These are phyloP conservation scores for Eulemur rufifrons DNA, from an alignment of 2,113 vertebrate species.

Conservation along the genomic window DNA sequence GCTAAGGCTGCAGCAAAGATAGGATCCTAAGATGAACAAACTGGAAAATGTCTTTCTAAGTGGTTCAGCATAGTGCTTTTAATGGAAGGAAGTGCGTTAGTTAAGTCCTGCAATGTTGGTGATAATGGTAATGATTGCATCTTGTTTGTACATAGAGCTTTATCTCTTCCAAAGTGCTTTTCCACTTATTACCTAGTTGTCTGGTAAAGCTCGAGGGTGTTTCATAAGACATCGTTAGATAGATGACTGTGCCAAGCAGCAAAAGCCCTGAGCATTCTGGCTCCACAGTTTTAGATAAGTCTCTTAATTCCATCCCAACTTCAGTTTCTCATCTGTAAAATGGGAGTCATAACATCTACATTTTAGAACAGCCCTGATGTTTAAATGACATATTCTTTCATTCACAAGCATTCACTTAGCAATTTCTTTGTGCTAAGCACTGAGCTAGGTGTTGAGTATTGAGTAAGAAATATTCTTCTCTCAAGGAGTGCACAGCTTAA, in stretches of 20 bases:
- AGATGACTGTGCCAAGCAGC: neutral
- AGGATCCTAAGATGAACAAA: neutral
- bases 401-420: neutral
- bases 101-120: conserved; percentile 41
- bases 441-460: neutral
- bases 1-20: neutral
- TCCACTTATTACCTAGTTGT: conserved; percentile 40
- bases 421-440: neutral
- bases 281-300: neutral
- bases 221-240: conserved; percentile 23
- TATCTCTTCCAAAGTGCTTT: conserved; percentile 61
- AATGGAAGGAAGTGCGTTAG: conserved; percentile 61
- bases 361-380: neutral
- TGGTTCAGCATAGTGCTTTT: conserved; percentile 33
- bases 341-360: neutral
- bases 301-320: neutral
- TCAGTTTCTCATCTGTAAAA: conserved; percentile 55
- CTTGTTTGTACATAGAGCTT: conserved; percentile 30
- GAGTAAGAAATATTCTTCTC: neutral
- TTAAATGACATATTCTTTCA: neutral
- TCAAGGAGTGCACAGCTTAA: neutral
- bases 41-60: conserved; percentile 30
- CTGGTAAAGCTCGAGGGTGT: conserved; percentile 29
- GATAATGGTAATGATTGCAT: conserved; percentile 42
- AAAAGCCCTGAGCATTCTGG: neutral